Percentiles rank a stretch among this genome's conserved stretches.
phyloP scores from a whole-genome alignment of 37 sponge, comb jelly and placozoan species.

The Hexactinellida sp. region DNA sequence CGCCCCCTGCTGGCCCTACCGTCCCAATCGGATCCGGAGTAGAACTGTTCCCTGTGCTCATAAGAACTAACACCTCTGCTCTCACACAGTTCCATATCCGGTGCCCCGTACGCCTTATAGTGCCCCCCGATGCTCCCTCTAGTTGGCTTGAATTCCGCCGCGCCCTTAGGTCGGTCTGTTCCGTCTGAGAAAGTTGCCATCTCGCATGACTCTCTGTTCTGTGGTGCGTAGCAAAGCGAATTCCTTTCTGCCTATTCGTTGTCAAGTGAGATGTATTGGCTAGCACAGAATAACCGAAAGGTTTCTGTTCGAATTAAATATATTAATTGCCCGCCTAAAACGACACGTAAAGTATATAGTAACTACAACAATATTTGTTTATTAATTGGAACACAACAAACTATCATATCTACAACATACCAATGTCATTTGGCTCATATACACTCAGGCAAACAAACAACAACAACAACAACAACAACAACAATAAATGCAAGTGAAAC shows the following conservation, averaged over 20 bases:
- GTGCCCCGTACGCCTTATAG: no score
- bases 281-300: not conserved
- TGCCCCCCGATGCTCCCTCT: not conserved
- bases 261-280: not conserved
- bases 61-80: no score
- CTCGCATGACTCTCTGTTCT: not conserved
- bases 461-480: not conserved
- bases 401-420: not conserved
- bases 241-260: not conserved
- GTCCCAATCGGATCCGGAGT: no score
- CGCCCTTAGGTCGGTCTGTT: not conserved
- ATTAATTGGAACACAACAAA: no score
- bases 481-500: not conserved
- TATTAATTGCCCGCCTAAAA: no score
- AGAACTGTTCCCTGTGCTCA: no score
- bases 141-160: not conserved
- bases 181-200: constrained; percentile 8
- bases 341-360: not conserved
- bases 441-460: not conserved
- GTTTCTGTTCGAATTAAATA: no score
- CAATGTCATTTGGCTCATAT: not conserved
- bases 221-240: not conserved
- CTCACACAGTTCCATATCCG: no score
- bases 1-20: not conserved
- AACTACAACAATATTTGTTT: not conserved